Evolutionary conservation across 2,888 invertebrate species (phyloP).

Genomic region (Lingula anatina): DNA sequence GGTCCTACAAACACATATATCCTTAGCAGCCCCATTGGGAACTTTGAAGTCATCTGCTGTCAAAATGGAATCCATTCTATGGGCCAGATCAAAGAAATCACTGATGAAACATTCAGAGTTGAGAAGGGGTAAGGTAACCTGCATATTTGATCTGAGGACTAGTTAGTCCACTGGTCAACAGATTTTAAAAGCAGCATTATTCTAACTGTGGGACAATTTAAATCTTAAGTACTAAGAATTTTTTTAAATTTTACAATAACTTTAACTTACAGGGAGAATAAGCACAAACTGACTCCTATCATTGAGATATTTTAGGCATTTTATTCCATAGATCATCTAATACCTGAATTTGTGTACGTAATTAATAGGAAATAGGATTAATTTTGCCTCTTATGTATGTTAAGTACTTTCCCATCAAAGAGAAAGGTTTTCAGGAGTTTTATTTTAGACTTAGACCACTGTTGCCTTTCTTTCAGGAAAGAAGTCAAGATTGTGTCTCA

Average conservation of each 20-base stretch:
- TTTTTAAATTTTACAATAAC: too few species aligned
- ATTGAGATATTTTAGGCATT: too few species aligned
- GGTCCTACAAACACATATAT: conserved; percentile 39
- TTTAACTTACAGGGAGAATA: too few species aligned
- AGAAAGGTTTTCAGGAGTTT: background rate
- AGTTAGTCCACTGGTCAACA: too few species aligned
- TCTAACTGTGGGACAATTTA: too few species aligned
- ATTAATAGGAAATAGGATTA: background rate
- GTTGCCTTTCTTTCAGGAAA: conserved; percentile 15
- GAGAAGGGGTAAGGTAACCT: conserved; percentile 16
- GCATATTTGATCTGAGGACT: background rate
- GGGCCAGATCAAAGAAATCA: conserved; percentile 16
- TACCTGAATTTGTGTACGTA: background rate
- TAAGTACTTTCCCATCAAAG: background rate
- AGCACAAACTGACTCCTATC: too few species aligned
- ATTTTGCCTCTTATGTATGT: background rate
- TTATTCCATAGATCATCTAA: background rate
- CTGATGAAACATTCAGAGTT: conserved; percentile 28
- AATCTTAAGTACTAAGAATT: too few species aligned
- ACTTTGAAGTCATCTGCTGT: conserved; percentile 30
- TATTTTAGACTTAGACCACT: background rate
- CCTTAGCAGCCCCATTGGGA: conserved; percentile 34
- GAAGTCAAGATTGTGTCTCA: conserved; percentile 21
- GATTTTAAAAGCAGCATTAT: too few species aligned
- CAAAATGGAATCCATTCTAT: conserved; percentile 34